Conservation (phyloP, 1,140 invertebrate genomes). For the Drosophila carrolli region DNA sequence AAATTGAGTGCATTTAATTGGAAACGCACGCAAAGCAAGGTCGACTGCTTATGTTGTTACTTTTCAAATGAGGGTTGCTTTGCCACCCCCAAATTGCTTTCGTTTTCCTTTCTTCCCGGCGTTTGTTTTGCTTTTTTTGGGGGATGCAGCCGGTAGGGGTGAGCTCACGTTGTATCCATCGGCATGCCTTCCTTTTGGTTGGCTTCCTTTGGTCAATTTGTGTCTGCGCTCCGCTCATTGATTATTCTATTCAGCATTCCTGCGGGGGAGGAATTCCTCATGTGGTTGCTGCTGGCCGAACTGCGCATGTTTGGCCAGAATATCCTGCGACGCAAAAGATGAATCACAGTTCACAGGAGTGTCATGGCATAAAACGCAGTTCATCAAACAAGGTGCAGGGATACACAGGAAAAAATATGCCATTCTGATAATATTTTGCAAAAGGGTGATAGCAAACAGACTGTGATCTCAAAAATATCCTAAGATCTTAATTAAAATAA, state of each 20-base stretch:
- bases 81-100: conserved; percentile 42
- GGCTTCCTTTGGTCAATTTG: conserved; percentile 72
- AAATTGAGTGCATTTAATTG: conserved; percentile 21
- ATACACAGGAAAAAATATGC: background rate
- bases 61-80: conserved; percentile 12
- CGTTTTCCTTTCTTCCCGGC: conserved; percentile 13
- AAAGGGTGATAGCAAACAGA: too few species aligned
- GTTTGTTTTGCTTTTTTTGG: conserved; percentile 43
- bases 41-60: conserved; percentile 17
- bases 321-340: conserved; percentile 59
- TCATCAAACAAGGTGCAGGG: background rate
- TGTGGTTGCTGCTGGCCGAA: conserved; percentile 42
- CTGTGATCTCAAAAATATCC: too few species aligned
- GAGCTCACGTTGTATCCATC: conserved; percentile 59
- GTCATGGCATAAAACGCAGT: background rate
- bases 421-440: background rate
- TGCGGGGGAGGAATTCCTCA: conserved; percentile 48
- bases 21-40: conserved; percentile 35
- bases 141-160: conserved; percentile 42
- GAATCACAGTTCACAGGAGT: conserved; percentile 45
- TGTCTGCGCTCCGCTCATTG: conserved; percentile 64
- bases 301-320: conserved; percentile 53
- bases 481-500: too few species aligned
- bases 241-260: conserved; percentile 67
- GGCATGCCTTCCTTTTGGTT: conserved; percentile 72